Percentiles rank a stretch among this genome's conserved stretches.
Evolutionary conservation across 37 sponge, comb jelly and placozoan species (phyloP).

Genomic region (Theonella swinhoei): DNA sequence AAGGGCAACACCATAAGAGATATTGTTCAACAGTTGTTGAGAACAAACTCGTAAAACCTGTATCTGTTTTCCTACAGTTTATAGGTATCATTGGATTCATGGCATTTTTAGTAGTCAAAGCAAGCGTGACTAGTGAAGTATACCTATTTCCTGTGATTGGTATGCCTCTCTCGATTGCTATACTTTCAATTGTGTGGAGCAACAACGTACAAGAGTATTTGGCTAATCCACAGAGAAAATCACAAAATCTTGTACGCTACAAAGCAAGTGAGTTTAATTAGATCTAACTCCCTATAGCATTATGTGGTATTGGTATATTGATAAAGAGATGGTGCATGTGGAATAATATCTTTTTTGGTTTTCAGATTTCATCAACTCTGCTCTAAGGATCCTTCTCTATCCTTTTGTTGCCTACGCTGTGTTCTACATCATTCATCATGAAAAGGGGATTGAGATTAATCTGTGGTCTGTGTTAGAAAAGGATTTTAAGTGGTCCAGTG

Average conservation of each 20-base stretch:
- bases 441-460: conserved; percentile 26
- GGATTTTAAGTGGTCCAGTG: conserved; percentile 20
- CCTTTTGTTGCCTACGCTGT: conserved; percentile 56
- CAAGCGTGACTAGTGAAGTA: background rate
- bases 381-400: conserved; percentile 43
- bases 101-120: background rate
- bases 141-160: conserved; percentile 7
- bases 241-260: conserved; percentile 9
- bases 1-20: background rate
- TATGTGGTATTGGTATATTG: background rate
- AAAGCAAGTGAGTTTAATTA: conserved; percentile 44
- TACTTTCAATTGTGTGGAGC: conserved; percentile 47
- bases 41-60: conserved; percentile 17
- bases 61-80: conserved; percentile 38
- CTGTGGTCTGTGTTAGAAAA: conserved; percentile 27
- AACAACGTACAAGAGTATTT: conserved; percentile 17
- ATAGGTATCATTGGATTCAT: conserved; percentile 2
- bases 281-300: background rate
- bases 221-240: background rate
- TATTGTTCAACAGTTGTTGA: conserved; percentile 7
- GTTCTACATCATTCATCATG: conserved; percentile 14
- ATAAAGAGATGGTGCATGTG: background rate
- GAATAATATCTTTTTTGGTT: background rate
- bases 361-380: conserved; percentile 63
- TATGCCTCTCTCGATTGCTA: conserved; percentile 9